Evolutionary conservation across 2,797 vertebrate genomes (phyloP).

Genomic region (Tolypeutes matacus): DNA sequence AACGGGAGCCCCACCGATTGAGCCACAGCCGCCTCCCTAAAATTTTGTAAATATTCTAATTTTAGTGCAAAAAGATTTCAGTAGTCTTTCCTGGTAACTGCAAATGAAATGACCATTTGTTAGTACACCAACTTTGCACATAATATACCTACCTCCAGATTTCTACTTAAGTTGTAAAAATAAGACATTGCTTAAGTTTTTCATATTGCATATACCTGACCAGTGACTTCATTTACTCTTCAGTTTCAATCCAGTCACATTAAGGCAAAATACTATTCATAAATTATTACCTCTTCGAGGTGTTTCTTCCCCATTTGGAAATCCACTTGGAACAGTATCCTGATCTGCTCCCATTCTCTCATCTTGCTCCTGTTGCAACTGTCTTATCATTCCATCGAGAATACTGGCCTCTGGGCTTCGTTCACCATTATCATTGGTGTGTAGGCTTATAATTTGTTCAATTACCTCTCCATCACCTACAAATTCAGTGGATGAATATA

Average conservation of each 20-base stretch:
- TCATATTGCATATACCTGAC: not conserved
- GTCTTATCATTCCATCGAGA: slow-evolving; percentile 94
- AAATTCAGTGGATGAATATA: slow-evolving; percentile 45
- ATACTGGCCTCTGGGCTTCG: slow-evolving; percentile 89
- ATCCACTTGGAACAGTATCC: slow-evolving; percentile 69
- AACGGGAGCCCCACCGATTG: too few species aligned
- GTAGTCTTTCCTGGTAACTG: not conserved
- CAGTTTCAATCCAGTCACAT: not conserved
- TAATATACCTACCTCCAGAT: not conserved
- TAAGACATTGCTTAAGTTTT: not conserved
- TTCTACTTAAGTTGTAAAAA: not conserved
- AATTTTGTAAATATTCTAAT: not conserved
- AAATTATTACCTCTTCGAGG: slow-evolving; percentile 93
- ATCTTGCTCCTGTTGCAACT: slow-evolving; percentile 93
- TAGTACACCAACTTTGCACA: not conserved
- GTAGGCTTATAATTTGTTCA: slow-evolving; percentile 98
- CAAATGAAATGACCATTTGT: not conserved
- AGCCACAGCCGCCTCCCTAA: too few species aligned
- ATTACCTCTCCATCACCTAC: slow-evolving; percentile 97
- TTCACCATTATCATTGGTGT: slow-evolving; percentile 93
- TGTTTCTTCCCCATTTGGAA: slow-evolving; percentile 87
- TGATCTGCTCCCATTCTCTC: slow-evolving; percentile 85
- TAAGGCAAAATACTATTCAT: not conserved
- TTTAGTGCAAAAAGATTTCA: not conserved
- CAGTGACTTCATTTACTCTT: not conserved